Evolutionary conservation across 2,113 vertebrate genomes (phyloP).

Genomic region (Pachycephala philippinensis): DNA sequence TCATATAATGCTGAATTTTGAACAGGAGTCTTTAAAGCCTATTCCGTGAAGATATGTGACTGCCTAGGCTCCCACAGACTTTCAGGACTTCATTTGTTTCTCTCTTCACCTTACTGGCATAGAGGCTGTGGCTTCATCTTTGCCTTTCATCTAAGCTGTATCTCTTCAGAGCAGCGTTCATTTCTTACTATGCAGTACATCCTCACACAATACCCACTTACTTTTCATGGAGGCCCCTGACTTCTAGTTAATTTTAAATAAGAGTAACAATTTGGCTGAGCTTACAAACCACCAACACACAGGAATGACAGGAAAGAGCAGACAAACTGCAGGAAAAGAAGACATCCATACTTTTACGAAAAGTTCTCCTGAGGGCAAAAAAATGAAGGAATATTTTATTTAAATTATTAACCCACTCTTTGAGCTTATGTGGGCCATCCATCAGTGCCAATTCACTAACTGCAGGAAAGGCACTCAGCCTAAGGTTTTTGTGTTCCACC

Average conservation of each 20-base stretch:
- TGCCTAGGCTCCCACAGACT: neutral
- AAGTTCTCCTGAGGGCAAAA: neutral
- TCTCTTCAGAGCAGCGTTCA: neutral
- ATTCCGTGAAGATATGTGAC: neutral
- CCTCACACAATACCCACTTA: neutral
- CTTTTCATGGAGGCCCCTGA: neutral
- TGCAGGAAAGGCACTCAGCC: neutral
- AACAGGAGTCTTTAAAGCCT: neutral
- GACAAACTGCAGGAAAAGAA: neutral
- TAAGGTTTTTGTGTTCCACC: neutral
- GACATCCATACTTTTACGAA: neutral
- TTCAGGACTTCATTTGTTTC: neutral
- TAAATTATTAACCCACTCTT: neutral
- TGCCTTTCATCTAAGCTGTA: neutral
- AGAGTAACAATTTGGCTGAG: neutral
- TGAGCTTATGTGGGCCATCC: neutral
- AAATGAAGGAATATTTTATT: neutral
- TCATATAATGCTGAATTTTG: neutral
- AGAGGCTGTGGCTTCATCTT: neutral
- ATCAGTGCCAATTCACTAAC: neutral
- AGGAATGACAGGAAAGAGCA: neutral
- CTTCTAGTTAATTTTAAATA: neutral
- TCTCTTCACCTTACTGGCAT: neutral
- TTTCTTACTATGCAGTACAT: neutral
- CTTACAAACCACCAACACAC: neutral